Evolutionary conservation across 2,113 vertebrate genomes (phyloP), one percentile per base, ranked within the genome.

Genomic region (Zosterops borbonicus): DNA sequence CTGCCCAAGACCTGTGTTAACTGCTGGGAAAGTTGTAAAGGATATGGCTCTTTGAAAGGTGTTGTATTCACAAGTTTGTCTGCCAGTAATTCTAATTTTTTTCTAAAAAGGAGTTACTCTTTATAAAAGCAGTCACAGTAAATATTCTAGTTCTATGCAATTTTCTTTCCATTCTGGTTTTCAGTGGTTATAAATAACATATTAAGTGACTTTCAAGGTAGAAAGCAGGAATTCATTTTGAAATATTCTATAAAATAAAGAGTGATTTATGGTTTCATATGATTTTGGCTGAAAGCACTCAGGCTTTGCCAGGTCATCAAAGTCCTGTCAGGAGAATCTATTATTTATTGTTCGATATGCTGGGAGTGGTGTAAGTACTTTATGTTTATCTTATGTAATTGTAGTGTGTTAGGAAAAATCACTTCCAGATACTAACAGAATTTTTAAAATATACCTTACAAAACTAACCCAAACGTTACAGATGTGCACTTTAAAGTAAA

Each of bases 201-300:
- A 95, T 98, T 97, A 98, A 98, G 98, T 98, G 98, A 98, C 98
- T 98, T 98, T 98, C 98, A 98, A 98, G 98, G 98, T 98, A 97
- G 97, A 98, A 98, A 98, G 97, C 97, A 97, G 97, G 98, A 98
- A 98, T 98, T 98, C 95, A 98, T 98, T 98, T 98, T 98, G 98
- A 98, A 98, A 98, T 98, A 98, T 98, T 98, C 97, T 98, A 97
- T 98, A 98, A 98, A 98, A 98, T 98, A 97, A 98, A 97, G 97
- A 97, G 91, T 98, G 98, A 98, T 98, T 98, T 98, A 98, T 98
- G 97, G 95, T 98, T 98, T 98, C 97, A 98, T 98, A 98, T 97
- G 98, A 98, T 98, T 98, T 98, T 97, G 96, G 96, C 97, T 98
- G 98, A 98, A 98, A 98, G 98, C 98, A 97, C 98, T 98, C 75